phyloP scores from a whole-genome alignment of 2,888 invertebrate genomes.

The Lasioglossum villosulum region DNA sequence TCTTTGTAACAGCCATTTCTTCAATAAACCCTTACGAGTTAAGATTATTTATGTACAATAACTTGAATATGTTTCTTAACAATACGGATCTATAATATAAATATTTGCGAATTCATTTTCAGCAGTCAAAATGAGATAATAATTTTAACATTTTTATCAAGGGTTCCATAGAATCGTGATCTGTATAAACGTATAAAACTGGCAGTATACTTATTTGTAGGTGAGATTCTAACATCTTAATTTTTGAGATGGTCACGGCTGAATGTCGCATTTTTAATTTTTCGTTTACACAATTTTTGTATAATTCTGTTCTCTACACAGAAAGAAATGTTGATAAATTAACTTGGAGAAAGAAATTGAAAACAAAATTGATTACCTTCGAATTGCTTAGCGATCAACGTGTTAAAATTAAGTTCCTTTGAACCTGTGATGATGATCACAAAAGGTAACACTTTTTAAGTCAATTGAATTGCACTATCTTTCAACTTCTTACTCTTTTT shows the following conservation, averaged over 20 bases:
- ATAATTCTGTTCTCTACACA: background rate
- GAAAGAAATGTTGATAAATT: background rate
- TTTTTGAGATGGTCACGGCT: background rate
- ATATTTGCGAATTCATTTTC: background rate
- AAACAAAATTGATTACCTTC: conserved; percentile 3
- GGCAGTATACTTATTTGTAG: background rate
- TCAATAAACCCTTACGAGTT: background rate
- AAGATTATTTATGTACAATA: conserved; percentile 4
- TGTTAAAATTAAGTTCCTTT: conserved; percentile 46
- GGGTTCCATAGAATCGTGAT: background rate
- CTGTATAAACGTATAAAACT: background rate
- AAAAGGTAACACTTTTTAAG: conserved; percentile 46
- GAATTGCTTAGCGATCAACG: conserved; percentile 44
- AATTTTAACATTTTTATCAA: background rate
- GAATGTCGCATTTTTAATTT: background rate
- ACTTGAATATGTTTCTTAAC: background rate
- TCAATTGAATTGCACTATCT: conserved; percentile 66
- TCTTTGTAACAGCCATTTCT: background rate
- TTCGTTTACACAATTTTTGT: background rate
- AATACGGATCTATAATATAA: background rate
- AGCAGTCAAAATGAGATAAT: background rate
- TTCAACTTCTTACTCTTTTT: conserved; percentile 69
- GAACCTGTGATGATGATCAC: conserved; percentile 31
- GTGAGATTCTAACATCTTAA: background rate
- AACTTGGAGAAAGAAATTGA: background rate